Evolutionary conservation across 2,113 vertebrate genomes (phyloP).

Genomic region (Calypte anna): DNA sequence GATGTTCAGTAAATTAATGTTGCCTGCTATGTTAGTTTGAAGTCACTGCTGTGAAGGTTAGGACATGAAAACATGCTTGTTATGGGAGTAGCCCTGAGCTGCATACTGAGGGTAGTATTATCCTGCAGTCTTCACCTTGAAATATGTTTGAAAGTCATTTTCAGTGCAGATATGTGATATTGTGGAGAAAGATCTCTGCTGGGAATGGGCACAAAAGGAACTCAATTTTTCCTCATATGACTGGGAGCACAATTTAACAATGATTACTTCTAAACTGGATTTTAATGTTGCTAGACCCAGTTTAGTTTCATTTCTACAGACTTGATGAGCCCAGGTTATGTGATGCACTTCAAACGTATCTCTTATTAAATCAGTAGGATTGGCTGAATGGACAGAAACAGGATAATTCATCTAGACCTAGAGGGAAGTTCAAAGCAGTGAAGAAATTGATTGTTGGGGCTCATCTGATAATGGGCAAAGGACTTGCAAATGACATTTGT

Average conservation of each 20-base stretch:
- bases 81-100: background rate
- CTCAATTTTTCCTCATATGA: background rate
- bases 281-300: background rate
- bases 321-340: conserved; percentile 20
- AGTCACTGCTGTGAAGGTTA: background rate
- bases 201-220: background rate
- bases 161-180: background rate
- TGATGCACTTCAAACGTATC: background rate
- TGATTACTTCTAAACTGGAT: background rate
- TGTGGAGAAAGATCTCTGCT: background rate
- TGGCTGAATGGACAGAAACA: background rate
- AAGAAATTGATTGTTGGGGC: conserved; percentile 29
- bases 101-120: background rate
- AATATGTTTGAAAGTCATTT: background rate
- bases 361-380: conserved; percentile 19
- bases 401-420: background rate
- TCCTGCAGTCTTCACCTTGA: background rate
- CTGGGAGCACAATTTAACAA: background rate
- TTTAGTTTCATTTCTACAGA: background rate
- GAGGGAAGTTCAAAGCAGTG: conserved; percentile 49
- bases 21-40: background rate
- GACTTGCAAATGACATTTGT: conserved; percentile 62
- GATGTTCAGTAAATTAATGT: background rate
- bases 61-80: background rate
- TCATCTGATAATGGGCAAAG: conserved; percentile 55